Evolutionary conservation across 2,797 vertebrate species (phyloP), one percentile per base, ranked within the genome.

Genomic region (Hafferia zeledoni): DNA sequence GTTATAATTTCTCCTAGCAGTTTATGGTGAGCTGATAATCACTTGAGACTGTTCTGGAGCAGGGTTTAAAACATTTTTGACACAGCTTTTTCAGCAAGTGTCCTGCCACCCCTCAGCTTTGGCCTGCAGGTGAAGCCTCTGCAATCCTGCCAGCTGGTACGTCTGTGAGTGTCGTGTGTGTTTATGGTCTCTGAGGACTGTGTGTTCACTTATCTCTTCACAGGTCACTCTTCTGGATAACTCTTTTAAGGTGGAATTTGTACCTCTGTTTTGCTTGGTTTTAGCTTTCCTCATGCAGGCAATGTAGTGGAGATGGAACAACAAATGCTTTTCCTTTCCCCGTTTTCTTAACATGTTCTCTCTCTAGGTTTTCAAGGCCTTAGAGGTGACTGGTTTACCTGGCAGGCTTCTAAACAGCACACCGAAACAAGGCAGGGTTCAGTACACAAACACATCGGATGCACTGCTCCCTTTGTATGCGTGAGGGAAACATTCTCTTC

Each of bases 151-250:
- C 30, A 11, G 24, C 47, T 61, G 35, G 12, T 3, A 0, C 28
- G 31, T 15, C 31, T 15, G n/a, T 15, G 33, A 46, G 49, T 35
- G 52, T n/a, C 1, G 0, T 6, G 2, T 53, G 33, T 43, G 28
- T 9, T 60, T 2, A 2, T n/a, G 25, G 16, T 5, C 5, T 49
- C 41, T 13, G 27, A n/a, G 20, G 13, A 30, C 9, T 17, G 6
- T 17, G 14, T 11, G 6, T 19, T 83, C 23, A 23, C 25, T 63
- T 24, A 31, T 49, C 33, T 46, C 52, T 37, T 70, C 33, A 28
- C 5, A 39, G 4, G 2, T 47, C 13, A 8, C 52, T 63, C 28
- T 55, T 30, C 61, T 41, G 11, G 6, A 43, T 10, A 50, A 24
- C 19, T 63, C 25, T 70, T 1, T 50, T 49, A 49, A 49, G 49